Base-by-base conservation (phyloP, 2,888 invertebrate species). In the Syrista parreyssii region DNA sequence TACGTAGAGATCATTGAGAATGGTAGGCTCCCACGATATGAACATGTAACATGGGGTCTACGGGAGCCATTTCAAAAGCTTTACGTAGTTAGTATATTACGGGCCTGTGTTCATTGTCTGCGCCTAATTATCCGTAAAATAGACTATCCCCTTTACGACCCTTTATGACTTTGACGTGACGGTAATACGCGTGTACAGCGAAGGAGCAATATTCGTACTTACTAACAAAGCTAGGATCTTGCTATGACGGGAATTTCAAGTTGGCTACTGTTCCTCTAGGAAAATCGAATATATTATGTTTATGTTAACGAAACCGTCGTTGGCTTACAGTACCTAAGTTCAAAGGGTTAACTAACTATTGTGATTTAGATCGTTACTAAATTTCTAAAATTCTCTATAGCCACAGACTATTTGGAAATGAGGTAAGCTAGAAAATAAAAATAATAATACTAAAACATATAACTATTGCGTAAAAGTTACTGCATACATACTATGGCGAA, bases 41-140 rank as follows among this genome's bases (percentile, higher is more conserved):
- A 71, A 32, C 31, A 32, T 71, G 12, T 71, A 32, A 32, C 71
- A 11, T 12, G 31, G 31, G 71, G 71, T 71, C 31, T 71, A 71
- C 32, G 11, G 69, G 71, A 31, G 15, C 71, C 31, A 31, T 32
- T 71, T 71, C 71, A 71, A 71, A 71, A 71, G 71, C 71, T 32
- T 12, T 12, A 71, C 71, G 32, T 15, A 31, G 71, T 30, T 32
- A 32, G 71, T 71, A 75, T 74, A 74, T 77, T 79, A 75, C 55
- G 33, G 34, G 76, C 76, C 77, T 34, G 69, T 35, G 32, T 79
- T 75, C 74, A 79, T 79, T 82, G 81, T 79, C 79, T 75, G 34
- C 68, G 76, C 74, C 79, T 84, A 85, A 84, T 85, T 85, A 84
- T 78, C 81, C 80, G 81, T 80, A 80, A 84, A 83, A 82, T 77